Percentiles rank a stretch among this genome's conserved stretches.
Conservation (phyloP, 2,113 vertebrate genomes). For the Lipotes vexillifer region DNA sequence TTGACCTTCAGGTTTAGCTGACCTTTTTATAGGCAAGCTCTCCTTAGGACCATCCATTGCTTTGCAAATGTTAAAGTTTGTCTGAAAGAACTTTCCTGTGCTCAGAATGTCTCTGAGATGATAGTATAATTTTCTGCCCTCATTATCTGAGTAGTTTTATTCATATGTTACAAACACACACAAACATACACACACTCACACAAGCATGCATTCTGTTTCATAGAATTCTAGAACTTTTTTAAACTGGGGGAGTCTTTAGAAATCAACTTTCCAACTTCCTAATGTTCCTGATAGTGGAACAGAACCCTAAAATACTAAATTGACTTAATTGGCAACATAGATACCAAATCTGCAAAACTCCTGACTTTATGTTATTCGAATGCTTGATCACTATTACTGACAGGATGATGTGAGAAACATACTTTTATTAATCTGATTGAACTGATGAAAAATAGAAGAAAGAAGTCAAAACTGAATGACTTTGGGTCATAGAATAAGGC, state of each 20-base stretch:
- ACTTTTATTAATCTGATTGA: not conserved
- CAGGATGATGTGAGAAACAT: not conserved
- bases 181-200: not conserved
- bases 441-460: not conserved
- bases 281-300: not conserved
- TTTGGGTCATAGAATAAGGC: not conserved
- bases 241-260: not conserved
- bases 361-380: not conserved
- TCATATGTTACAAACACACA: not conserved
- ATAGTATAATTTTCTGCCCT: not conserved
- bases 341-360: not conserved
- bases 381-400: not conserved
- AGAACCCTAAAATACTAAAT: not conserved
- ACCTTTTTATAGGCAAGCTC: slow-evolving; percentile 45
- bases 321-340: not conserved
- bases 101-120: not conserved
- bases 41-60: not conserved
- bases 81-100: slow-evolving; percentile 29
- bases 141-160: not conserved
- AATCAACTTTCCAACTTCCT: not conserved
- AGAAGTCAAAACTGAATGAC: not conserved
- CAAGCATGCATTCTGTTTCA: not conserved
- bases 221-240: not conserved
- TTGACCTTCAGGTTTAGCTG: slow-evolving; percentile 41
- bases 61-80: slow-evolving; percentile 44